Base-by-base conservation (phyloP, 1,140 invertebrate species). In the Wasmannia auropunctata region DNA sequence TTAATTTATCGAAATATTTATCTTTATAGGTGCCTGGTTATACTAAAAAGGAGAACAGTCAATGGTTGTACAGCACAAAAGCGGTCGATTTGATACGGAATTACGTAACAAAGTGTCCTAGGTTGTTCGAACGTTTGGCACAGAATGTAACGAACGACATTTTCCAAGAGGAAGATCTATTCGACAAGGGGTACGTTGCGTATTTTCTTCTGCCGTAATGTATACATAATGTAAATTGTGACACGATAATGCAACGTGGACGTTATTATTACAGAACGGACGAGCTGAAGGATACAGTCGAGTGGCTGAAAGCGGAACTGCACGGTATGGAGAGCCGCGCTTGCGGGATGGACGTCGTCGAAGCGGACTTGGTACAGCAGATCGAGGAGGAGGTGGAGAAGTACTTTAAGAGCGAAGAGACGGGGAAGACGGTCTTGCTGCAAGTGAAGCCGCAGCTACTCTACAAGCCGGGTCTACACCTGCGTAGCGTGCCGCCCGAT, bases 11-110 rank as follows among this genome's bases (percentile, higher is more conserved):
- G 3, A 46, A 58, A 81, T n/a, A n/a, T n/a, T n/a, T n/a, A 58
- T 83, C 80, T 88, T 96, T 96, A 92, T 95, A 98, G 94, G 96
- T 98, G 0, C 96, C 97, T 37, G 98, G 98, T 11, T 99, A 97
- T 92, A 98, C 98, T 0, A 97, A 96, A 70, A 97, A 97, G 92
- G 92, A 96, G 0, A 96, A 96, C 19, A 96, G 96, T 86, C 93
- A 96, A 31, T 99, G 98, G 98, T 93, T 96, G 8, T 99, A 99
- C 93, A 98, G 98, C 1, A 89, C 95, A n/a, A 97, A 97, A 90
- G 96, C 97, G 16, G 90, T 98, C 0, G 94, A 97, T n/a, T 93
- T 97, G 0, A 96, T 99, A 22, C 91, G 94, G 34, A 93, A 95
- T 3, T 99, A 98, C 92, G 96, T 97, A 83, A 70, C 94, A 11